Evolutionary conservation across 2,113 vertebrate species (phyloP), one percentile per base, ranked within the genome.

Genomic region (Scortum barcoo): DNA sequence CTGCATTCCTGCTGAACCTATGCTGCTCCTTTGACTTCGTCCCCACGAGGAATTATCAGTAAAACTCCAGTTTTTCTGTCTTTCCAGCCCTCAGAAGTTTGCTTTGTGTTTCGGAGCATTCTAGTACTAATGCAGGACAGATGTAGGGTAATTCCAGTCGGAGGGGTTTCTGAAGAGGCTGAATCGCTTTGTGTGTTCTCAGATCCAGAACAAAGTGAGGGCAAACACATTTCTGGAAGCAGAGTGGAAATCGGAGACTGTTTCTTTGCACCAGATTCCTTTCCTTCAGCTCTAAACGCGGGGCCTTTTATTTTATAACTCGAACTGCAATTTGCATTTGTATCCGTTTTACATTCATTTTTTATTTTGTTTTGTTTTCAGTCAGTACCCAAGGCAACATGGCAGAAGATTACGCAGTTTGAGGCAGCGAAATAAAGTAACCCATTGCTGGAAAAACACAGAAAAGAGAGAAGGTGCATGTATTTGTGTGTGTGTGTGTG

Each of bases 311-410:
- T 53, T 81, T 77, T 28, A 65, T 66, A 42, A 26, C 71, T 67
- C 50, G 2, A 13, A 13, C 36, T 44, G 56, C 44, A 26, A 78
- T 88, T 81, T 84, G 44, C 77, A 76, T 78, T 69, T 80, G 24
- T 63, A 19, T 72, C 67, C 62, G 33, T 61, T 80, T 46, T 78
- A 38, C 46, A 40, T 54, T 78, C 16, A 4, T 30, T 68, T 54
- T 26, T 5, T 72, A 36, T 19, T 73, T 26, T 46, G 54, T 62
- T 38, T 30, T 20, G 7, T 33, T 3, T 51, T 50, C 19, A 40
- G 12, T 57, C 66, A 30, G 30, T 50, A 66, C 82, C 60, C 1
- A 0, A 22, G 57, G 85, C 72, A 83, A 57, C 72, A 0, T 3
- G 7, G 46, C 2, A 22, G 24, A 24, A 48, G 38, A 66, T 51